Base-by-base conservation (phyloP, 1,140 invertebrate species). In the Drosophila miranda region DNA sequence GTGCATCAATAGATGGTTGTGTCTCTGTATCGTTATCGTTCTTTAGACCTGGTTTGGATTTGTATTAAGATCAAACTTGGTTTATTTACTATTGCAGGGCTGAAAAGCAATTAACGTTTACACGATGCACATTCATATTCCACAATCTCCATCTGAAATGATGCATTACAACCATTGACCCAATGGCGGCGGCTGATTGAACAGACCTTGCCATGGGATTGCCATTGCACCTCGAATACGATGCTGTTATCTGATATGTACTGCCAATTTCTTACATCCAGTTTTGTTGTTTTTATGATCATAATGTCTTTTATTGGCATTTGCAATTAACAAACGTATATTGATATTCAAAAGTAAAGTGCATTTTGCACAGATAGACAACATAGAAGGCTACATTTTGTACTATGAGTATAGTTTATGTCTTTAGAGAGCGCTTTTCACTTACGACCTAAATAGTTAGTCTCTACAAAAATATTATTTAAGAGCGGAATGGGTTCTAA, bases 231-330 rank as follows among this genome's bases (percentile, higher is more conserved):
- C 28, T 30, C 7, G 2, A 30, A 8, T 7, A 30, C 11, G 34
- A 5, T 38, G 2, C 21, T 21, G 14, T 21, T 34, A 44, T 30
- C 41, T 5, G 26, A 26, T 46, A 66, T 51, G 62, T 55, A 67
- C 54, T 30, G 5, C 7, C 30, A 54, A 30, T 46, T 21, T 14
- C 28, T 23, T 8, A n/a, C 3, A 8, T 28, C 3, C 3, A 16
- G 7, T 30, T 30, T 30, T 30, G 8, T 38, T 41, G 19, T 8
- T 42, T 30, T 11, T 41, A n/a, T 16, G 38, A 34, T 49, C n/a
- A 50, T 84, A 63, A 71, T 75, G 80, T 83, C 70, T 75, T 81
- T 83, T 83, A 69, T 80, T 76, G 80, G 81, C 81, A 78, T 78
- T 75, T 14, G 49, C 52, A 57, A 61, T 60, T 41, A 66, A 59